Base-by-base conservation (phyloP, 2,797 vertebrate genomes). In the Poeciliopsis gracilis region DNA sequence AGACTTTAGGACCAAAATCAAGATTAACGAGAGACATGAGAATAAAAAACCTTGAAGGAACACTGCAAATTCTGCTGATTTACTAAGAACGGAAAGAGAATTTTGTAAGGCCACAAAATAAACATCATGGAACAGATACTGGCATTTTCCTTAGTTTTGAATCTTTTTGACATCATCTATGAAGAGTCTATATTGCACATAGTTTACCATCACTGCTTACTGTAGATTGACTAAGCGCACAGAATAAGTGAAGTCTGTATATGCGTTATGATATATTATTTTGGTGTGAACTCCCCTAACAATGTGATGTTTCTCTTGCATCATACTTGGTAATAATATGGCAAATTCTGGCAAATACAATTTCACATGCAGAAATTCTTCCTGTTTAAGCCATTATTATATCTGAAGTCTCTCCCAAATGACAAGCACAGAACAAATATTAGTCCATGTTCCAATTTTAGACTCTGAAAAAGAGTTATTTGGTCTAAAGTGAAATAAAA, bases 401-500 rank as follows among this genome's bases (percentile, higher is more conserved):
- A 63, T 30, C 12, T 30, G 30, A 33, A 33, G 16, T 61, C 5
- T 61, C 57, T 61, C 28, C 13, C 28, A 61, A 61, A 61, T 16
- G 28, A 30, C 15, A 28, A 61, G 28, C 28, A 61, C 8, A 61
- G 15, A 33, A 16, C 28, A 55, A 55, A 33, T 15, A 7, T 61
- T 15, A 30, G 16, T 16, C 57, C 5, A 59, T 7, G 11, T 28
- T 13, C 10, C n/a, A 13, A 28, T 12, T 59, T 5, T 28, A 30
- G n/a, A n/a, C 12, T 45, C 43, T 25, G 23, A 0, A 66, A 63
- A 63, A 12, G 0, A 33, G n/a, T 0, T 41, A 4, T 18, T 15
- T 0, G 4, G 25, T 1, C 23, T 15, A 20, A 41, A 43, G 0
- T 4, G 9, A 53, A 20, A 66, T 8, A 5, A 18, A 71, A 41